phyloP scores from a whole-genome alignment of 1,140 invertebrate species.

The Lepidurus couesii region DNA sequence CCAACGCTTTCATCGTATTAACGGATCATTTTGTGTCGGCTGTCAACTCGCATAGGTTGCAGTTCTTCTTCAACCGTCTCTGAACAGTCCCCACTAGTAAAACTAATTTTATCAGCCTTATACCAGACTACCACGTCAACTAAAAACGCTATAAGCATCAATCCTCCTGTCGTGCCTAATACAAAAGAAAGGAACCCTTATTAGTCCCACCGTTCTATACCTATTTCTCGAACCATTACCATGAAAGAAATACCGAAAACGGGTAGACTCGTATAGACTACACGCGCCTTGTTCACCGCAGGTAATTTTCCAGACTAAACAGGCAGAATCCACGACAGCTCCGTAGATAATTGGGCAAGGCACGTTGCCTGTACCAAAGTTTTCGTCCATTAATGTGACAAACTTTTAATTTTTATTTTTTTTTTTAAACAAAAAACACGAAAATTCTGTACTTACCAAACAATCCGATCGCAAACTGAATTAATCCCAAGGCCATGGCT shows the following conservation, averaged over 20 bases:
- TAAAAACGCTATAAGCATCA: constrained; percentile 73
- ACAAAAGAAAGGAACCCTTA: background rate
- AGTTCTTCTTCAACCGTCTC: constrained; percentile 31
- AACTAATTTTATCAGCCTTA: constrained; percentile 68
- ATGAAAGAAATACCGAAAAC: constrained; percentile 76
- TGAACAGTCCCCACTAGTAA: constrained; percentile 50
- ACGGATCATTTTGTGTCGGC: constrained; percentile 33
- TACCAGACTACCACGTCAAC: constrained; percentile 77
- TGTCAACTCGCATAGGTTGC: constrained; percentile 29
- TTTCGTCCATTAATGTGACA: background rate
- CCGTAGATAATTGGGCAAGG: constrained; percentile 89
- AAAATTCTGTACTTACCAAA: constrained; percentile 59
- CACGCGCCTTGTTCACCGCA: constrained; percentile 75
- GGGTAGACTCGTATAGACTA: constrained; percentile 74
- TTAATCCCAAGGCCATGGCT: constrained; percentile 86
- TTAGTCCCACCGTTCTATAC: background rate
- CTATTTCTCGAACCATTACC: constrained; percentile 52
- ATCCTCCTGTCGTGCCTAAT: constrained; percentile 67
- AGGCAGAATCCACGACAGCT: constrained; percentile 83
- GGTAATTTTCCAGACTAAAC: constrained; percentile 75
- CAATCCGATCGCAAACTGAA: constrained; percentile 85
- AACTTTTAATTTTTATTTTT: background rate
- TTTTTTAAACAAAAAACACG: no score
- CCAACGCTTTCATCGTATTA: background rate
- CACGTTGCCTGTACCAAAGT: constrained; percentile 60